Base-by-base conservation (phyloP, 37 sponge, comb jelly and placozoan genomes). In the Agelas oroides region DNA sequence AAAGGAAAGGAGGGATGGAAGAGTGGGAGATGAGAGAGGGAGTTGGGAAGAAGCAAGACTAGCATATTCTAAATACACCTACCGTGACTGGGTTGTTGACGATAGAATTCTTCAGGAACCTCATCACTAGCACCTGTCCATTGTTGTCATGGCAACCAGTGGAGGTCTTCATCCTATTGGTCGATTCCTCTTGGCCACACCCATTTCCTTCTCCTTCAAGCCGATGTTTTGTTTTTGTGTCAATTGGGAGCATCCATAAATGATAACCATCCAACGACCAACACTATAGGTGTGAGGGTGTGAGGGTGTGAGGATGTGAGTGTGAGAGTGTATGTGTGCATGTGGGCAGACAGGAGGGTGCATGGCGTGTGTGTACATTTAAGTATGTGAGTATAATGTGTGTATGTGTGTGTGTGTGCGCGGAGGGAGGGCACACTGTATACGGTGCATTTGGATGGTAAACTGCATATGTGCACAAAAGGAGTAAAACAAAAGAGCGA, bases 221-320 rank as follows among this genome's bases (percentile, higher is more conserved):
- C 11, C 34, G 17, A 19, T 21, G 20, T 36, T 1, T 23, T 30
- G 32, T 58, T 37, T 59, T n/a, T 39, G 52, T 11, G 53, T 36
- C 53, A 24, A 19, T 59, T 5, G 92, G 88, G 27, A 85, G 77
- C 81, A 89, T 84, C 94, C 94, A 94, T 12, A 94, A 67, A 36
- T 79, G 85, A 37, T 94, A 94, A 23, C 81, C 71, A 57, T 90
- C 94, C 1, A 39, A 46, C 17, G 90, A 90, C 94, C 94, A 94
- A 55, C 84, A 83, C 94, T 94, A 70, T 13, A 77, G 27, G 20
- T 14, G 20, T 52, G 28, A 30, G 11, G 30, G 13, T 24, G 67
- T 65, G 67, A 24, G 14, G 30, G n/a, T 24, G n/a, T n/a, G n/a
- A 19, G 58, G 66, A 27, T 24, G 66, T 17, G 73, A 71, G 41